Base-by-base conservation (phyloP, 2,113 vertebrate species). In the Ramphastos sulfuratus region DNA sequence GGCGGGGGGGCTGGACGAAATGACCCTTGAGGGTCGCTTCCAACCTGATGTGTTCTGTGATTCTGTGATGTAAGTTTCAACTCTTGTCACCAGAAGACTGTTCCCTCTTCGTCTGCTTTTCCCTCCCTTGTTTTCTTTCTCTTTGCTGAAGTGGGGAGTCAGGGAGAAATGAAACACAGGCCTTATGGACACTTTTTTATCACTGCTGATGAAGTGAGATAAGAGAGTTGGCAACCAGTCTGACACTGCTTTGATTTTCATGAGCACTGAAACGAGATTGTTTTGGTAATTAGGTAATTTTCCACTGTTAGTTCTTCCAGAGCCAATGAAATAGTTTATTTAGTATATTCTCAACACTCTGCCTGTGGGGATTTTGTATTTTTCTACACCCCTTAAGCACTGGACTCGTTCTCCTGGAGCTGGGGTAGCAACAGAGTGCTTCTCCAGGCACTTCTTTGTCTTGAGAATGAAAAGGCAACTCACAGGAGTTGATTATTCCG, bases 221-320 rank as follows among this genome's bases (percentile, higher is more conserved):
- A 95, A 95, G 77, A 44, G 52, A 63, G 75, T 50, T 94, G 89
- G 89, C 91, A 94, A 87, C 48, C 39, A 86, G 70, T 72, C 50
- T 90, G 77, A 95, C 78, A 33, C 70, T 30, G 71, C 87, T 94
- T 96, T 92, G 91, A 95, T 91, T 93, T 95, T 96, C 94, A 95
- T 83, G 67, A 90, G 86, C 12, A 1, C 89, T 91, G 83, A 96
- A 86, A 89, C 44, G 72, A 85, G 94, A 81, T 78, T 92, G 50
- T 86, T 95, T 92, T 84, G 58, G 66, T 89, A 97, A 94, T 96
- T 90, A 82, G 73, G 92, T 95, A 95, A 92, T 78, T 96, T 96
- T 96, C 93, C 89, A 92, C 81, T 89, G 65, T 30, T 93, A 52
- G 61, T 75, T 93, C 76, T 85, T 86, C 50, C 50, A 70, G 71